Percentiles rank a stretch among this genome's conserved stretches.
Evolutionary conservation across 2,797 vertebrate genomes (phyloP).

Genomic region (Propithecus perrieri): DNA sequence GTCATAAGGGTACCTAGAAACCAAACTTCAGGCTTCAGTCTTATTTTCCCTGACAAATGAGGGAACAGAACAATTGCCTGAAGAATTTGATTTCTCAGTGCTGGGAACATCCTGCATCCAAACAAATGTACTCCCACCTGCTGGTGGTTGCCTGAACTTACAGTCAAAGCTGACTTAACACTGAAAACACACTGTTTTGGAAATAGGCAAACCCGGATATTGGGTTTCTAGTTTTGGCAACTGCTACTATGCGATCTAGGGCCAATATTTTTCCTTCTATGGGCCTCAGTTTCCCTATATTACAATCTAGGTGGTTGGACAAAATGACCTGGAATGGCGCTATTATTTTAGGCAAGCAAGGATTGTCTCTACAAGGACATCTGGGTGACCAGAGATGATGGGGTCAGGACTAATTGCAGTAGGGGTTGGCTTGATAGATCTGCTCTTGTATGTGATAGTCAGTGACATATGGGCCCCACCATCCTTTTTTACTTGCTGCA

Average conservation of each 20-base stretch:
- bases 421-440: neutral
- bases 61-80: neutral
- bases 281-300: neutral
- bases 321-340: neutral
- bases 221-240: neutral
- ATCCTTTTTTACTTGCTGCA: neutral
- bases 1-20: neutral
- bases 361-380: neutral
- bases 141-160: constrained; percentile 60
- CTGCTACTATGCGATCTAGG: neutral
- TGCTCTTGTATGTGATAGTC: neutral
- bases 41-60: neutral
- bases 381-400: neutral
- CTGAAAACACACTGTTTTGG: neutral
- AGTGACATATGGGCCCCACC: neutral
- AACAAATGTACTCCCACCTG: constrained; percentile 72
- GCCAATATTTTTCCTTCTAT: neutral
- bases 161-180: neutral
- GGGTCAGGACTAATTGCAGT: neutral
- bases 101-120: neutral
- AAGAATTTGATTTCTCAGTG: neutral
- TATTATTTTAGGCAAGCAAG: neutral
- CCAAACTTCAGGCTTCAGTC: constrained; percentile 12
- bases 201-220: neutral
- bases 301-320: neutral